Percentiles rank a stretch among this genome's conserved stretches.
Conservation (phyloP, 2,797 vertebrate genomes). For the Tamandua tetradactyla region DNA sequence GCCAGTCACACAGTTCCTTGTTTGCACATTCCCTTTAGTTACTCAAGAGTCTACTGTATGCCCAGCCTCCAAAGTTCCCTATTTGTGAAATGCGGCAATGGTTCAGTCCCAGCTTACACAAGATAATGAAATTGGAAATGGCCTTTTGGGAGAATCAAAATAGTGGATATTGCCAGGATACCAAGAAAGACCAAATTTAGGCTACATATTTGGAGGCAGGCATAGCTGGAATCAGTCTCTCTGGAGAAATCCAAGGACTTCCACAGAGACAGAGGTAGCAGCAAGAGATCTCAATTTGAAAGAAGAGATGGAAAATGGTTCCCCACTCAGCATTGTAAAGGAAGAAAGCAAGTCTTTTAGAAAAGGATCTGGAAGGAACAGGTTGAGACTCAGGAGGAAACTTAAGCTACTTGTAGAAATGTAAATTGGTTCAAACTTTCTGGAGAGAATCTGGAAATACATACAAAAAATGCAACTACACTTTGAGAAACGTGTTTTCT, state of each 20-base stretch:
- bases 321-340: background rate
- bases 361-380: slow-evolving; percentile 30
- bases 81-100: slow-evolving; percentile 15
- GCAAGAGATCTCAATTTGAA: background rate
- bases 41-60: background rate
- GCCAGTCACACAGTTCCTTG: background rate
- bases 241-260: background rate
- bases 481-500: slow-evolving; percentile 22
- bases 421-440: slow-evolving; percentile 22
- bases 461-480: slow-evolving; percentile 21
- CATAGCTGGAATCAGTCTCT: background rate
- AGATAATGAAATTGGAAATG: slow-evolving; percentile 23
- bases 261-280: background rate
- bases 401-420: background rate
- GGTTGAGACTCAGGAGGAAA: slow-evolving; percentile 13
- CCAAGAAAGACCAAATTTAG: background rate
- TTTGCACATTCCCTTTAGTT: background rate
- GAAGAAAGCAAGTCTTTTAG: slow-evolving; percentile 39
- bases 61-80: background rate
- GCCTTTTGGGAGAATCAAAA: slow-evolving; percentile 22
- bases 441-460: slow-evolving; percentile 5
- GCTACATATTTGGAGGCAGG: background rate
- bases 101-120: background rate
- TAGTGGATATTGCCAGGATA: slow-evolving; percentile 9
- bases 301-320: background rate